Conservation (phyloP, 2,113 vertebrate species). For the Erythrocercus mccallii region DNA sequence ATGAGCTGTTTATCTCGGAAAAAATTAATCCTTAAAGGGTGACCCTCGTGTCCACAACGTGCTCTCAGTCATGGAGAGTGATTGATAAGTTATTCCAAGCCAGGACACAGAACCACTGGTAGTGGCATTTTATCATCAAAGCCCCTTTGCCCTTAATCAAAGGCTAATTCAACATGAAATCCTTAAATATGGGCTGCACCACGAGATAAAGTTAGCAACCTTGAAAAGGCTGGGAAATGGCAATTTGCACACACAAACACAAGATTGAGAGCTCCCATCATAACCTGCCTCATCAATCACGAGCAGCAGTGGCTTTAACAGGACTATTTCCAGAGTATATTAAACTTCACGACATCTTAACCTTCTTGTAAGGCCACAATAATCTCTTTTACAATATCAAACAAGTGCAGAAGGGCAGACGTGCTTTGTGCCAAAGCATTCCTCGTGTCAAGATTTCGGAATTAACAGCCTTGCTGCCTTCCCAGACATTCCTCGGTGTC, state of each 20-base stretch:
- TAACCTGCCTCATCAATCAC: conserved; percentile 46
- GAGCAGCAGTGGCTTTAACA: background rate
- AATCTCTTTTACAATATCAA: conserved; percentile 11
- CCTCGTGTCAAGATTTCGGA: background rate
- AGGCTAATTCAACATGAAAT: conserved; percentile 47
- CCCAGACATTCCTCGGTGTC: background rate
- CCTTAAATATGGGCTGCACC: background rate
- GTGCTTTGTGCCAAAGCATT: background rate
- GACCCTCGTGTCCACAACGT: background rate
- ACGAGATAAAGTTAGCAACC: conserved; percentile 21
- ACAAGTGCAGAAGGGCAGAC: conserved; percentile 4
- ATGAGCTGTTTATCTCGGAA: background rate
- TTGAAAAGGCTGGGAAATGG: conserved; percentile 33
- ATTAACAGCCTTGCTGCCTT: background rate
- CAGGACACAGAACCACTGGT: background rate
- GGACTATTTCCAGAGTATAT: conserved; percentile 20
- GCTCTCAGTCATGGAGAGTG: background rate
- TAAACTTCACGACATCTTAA: conserved; percentile 50
- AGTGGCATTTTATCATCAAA: conserved; percentile 32
- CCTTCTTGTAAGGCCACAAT: conserved; percentile 35
- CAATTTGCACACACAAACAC: conserved; percentile 47
- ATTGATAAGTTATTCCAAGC: background rate
- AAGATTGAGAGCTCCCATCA: conserved; percentile 26
- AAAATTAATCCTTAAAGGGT: conserved; percentile 22
- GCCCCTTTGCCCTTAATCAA: conserved; percentile 46